These are phyloP conservation scores for Lordiphosa andalusiaca DNA, from an alignment of 2,888 invertebrate species.

Conservation along the genomic window DNA sequence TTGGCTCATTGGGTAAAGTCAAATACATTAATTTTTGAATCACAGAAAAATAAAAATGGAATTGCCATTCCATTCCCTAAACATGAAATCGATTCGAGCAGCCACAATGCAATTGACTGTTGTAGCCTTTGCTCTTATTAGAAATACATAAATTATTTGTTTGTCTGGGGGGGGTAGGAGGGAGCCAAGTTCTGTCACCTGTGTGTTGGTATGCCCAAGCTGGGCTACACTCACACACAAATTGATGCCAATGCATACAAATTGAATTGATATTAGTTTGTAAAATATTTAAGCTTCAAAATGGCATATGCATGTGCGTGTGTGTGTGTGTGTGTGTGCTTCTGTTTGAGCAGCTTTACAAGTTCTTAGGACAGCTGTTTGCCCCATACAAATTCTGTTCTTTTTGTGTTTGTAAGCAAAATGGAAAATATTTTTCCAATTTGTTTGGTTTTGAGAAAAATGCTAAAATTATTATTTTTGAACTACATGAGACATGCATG, in stretches of 20 bases:
- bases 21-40: no score
- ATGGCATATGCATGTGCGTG: conserved; percentile 42
- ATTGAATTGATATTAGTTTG: conserved; percentile 70
- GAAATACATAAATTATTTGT: conserved; percentile 60
- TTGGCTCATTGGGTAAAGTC: no score
- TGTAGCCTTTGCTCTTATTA: conserved; percentile 47
- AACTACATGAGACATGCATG: not conserved
- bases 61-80: not conserved
- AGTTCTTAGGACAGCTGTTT: conserved; percentile 21
- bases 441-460: conserved; percentile 24
- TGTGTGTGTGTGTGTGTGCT: conserved; percentile 3
- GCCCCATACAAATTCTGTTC: conserved; percentile 36
- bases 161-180: not conserved
- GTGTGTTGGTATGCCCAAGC: conserved; percentile 38
- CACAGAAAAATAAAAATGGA: not conserved
- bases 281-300: conserved; percentile 62
- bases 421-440: conserved; percentile 33
- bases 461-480: conserved; percentile 8
- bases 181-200: conserved; percentile 40
- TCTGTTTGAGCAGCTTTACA: conserved; percentile 19
- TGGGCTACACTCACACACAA: conserved; percentile 27
- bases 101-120: conserved; percentile 19
- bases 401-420: conserved; percentile 17
- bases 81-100: no score
- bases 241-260: conserved; percentile 61